Evolutionary conservation across 1,140 invertebrate species (phyloP).

Genomic region (Brachionus asplanchnoidis): DNA sequence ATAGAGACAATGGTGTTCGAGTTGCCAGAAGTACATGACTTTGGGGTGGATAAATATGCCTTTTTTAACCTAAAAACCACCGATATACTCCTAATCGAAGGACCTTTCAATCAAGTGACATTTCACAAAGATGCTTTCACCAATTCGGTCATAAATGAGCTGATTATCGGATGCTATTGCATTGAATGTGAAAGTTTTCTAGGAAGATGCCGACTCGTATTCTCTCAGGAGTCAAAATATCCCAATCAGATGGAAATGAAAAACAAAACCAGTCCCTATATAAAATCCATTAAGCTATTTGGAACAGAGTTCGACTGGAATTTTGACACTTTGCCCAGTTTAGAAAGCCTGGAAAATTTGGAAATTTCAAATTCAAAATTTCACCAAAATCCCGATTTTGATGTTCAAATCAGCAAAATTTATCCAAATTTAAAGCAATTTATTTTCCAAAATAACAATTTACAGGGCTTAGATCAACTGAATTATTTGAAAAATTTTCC

Average conservation of each 20-base stretch:
- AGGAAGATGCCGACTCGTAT: not conserved
- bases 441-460: conserved; percentile 29
- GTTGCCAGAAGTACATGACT: conserved; percentile 1
- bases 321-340: not conserved
- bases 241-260: not conserved
- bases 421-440: conserved; percentile 21
- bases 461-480: not conserved
- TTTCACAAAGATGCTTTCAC: not conserved
- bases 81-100: conserved; percentile 9
- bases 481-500: conserved; percentile 16
- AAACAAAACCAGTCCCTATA: not conserved
- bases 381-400: not conserved
- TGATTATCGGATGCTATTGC: conserved; percentile 34
- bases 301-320: conserved; percentile 32
- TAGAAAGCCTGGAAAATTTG: not conserved
- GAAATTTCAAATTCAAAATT: conserved; percentile 38
- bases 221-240: conserved; percentile 25
- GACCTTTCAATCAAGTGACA: conserved; percentile 31
- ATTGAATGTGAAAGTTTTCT: conserved; percentile 31
- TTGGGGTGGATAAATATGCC: conserved; percentile 13
- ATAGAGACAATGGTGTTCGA: not conserved
- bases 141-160: not conserved
- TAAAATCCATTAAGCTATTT: conserved; percentile 28
- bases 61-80: not conserved
- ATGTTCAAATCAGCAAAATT: not conserved